These are phyloP conservation scores for Fulica atra DNA, from an alignment of 2,113 vertebrate genomes.

Conservation along the genomic window DNA sequence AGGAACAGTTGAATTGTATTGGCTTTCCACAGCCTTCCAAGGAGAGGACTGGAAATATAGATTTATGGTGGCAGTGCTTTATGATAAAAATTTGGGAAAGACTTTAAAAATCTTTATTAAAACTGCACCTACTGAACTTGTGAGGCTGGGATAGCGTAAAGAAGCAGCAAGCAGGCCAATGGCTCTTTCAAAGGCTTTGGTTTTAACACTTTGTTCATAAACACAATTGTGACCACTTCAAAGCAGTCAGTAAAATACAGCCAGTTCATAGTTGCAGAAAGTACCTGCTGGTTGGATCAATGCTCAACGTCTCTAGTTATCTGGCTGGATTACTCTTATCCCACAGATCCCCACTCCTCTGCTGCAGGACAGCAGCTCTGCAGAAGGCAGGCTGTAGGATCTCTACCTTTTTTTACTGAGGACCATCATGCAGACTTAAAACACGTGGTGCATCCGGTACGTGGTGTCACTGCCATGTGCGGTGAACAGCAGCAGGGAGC, in stretches of 20 bases:
- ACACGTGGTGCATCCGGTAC: fast-evolving
- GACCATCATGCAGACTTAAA: not conserved
- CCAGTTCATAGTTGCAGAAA: not conserved
- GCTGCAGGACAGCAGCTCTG: not conserved
- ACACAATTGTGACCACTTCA: not conserved
- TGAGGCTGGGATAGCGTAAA: not conserved
- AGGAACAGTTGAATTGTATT: not conserved
- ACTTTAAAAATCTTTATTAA: not conserved
- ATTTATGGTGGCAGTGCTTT: not conserved
- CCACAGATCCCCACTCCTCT: not conserved
- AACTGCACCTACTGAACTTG: not conserved
- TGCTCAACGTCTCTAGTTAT: not conserved
- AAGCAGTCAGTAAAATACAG: not conserved
- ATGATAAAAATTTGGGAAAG: not conserved
- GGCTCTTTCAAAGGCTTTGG: not conserved
- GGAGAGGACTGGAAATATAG: not conserved
- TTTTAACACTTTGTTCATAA: not conserved
- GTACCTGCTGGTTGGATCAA: not conserved
- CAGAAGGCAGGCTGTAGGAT: not conserved
- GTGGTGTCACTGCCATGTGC: fast-evolving
- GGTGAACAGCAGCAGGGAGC: not conserved
- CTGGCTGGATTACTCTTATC: not conserved
- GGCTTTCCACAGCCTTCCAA: not conserved
- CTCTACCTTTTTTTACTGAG: not conserved
- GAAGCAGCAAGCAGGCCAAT: not conserved